Percentiles rank a stretch among this genome's conserved stretches.
These are phyloP conservation scores for Chrysodeixis includens DNA, from an alignment of 2,888 invertebrate genomes.

Conservation along the genomic window DNA sequence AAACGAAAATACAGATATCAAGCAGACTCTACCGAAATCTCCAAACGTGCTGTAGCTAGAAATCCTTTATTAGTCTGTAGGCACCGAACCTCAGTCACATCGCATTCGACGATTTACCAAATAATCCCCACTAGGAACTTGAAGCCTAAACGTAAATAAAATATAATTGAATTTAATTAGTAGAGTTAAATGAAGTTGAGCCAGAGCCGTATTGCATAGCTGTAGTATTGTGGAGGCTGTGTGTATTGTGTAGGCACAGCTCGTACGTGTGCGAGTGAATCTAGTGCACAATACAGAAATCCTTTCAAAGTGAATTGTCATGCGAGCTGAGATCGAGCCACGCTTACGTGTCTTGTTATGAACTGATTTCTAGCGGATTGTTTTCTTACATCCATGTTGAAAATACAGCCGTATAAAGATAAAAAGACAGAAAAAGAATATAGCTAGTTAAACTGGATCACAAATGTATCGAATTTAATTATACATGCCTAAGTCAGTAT, in stretches of 20 bases:
- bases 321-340: conserved; percentile 52
- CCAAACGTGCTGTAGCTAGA: conserved; percentile 15
- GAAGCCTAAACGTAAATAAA: conserved; percentile 50
- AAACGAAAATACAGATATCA: conserved; percentile 23
- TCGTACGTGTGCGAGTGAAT: conserved; percentile 35
- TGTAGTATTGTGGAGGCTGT: conserved; percentile 21
- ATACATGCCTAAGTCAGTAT: conserved; percentile 40
- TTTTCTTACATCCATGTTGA: conserved; percentile 10
- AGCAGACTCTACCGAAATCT: conserved; percentile 14
- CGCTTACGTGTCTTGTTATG: conserved; percentile 33
- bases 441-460: not conserved
- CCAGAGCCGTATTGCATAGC: conserved; percentile 34
- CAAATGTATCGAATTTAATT: conserved; percentile 35
- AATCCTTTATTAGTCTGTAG: conserved; percentile 33
- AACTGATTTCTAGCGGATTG: conserved; percentile 35
- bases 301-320: conserved; percentile 63
- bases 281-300: conserved; percentile 52
- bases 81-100: conserved; percentile 8
- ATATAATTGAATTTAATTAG: conserved; percentile 65
- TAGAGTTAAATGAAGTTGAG: conserved; percentile 45
- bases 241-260: conserved; percentile 25
- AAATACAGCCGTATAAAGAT: not conserved
- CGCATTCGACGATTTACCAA: conserved; percentile 27
- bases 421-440: not conserved
- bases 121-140: conserved; percentile 34